A percentile compares a stretch with the other conserved stretches of the same genome.
phyloP scores from a whole-genome alignment of 2,797 vertebrate species.

The Sebastes variabilis region DNA sequence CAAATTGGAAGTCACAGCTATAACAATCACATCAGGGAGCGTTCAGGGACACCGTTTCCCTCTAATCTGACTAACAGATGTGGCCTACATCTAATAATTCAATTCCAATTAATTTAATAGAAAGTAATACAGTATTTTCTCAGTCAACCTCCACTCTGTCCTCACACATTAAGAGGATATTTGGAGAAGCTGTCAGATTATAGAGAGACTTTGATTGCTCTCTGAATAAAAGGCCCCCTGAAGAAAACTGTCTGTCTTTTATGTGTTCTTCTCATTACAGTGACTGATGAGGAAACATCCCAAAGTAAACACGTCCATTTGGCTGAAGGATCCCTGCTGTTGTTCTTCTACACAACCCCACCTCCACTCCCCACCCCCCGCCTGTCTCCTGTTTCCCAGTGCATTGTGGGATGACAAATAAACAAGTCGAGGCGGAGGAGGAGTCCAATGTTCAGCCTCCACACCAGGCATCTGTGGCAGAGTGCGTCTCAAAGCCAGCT shows the following conservation, averaged over 20 bases:
- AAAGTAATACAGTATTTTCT: background rate
- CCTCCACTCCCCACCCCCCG: background rate
- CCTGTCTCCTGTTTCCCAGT: slow-evolving; percentile 48
- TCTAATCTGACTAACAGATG: background rate
- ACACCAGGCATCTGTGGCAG: slow-evolving; percentile 50
- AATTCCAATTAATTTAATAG: slow-evolving; percentile 2
- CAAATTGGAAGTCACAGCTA: background rate
- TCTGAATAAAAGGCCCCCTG: background rate
- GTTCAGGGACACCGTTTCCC: background rate
- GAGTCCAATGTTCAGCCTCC: slow-evolving; percentile 64
- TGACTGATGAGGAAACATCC: slow-evolving; percentile 63
- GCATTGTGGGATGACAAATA: slow-evolving; percentile 75
- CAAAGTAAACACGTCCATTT: slow-evolving; percentile 73
- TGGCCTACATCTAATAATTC: background rate
- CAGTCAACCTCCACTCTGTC: background rate
- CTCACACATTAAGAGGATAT: background rate
- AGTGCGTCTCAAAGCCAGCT: slow-evolving; percentile 58
- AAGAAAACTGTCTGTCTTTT: slow-evolving; percentile 14
- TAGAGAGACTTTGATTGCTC: slow-evolving; percentile 8
- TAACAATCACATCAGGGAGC: background rate
- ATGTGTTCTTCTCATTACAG: slow-evolving; percentile 45
- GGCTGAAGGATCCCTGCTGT: slow-evolving; percentile 69
- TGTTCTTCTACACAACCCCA: slow-evolving; percentile 56
- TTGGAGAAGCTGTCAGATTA: slow-evolving; percentile 2
- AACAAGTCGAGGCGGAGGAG: slow-evolving; percentile 65